Base-by-base conservation (phyloP, 1,140 invertebrate genomes). In the Tenebrio molitor region DNA sequence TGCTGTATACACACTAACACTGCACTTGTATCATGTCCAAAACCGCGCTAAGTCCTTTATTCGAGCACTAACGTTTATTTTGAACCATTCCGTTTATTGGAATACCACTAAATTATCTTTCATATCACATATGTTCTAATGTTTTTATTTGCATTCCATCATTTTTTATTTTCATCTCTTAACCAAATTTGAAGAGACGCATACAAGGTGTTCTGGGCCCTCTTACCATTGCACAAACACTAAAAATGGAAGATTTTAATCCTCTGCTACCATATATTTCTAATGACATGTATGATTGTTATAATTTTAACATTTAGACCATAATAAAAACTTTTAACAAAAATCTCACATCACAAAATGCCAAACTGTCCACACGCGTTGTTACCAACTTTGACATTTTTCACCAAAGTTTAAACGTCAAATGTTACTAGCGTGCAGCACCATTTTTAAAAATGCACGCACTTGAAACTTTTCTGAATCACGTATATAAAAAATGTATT, bases 291-390 rank as follows among this genome's bases (percentile, higher is more conserved):
- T 74, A 78, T 76, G 69, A 71, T 77, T 77, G 66, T 72, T 76
- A 42, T 72, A 76, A 78, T 74, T 77, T 79, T 77, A 73, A 72
- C 65, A 74, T 73, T 67, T 78, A 77, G 63, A 76, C 74, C 75
- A 80, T 80, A 81, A 80, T 81, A 81, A 81, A 78, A 81, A 80
- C 76, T 80, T 79, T 80, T 81, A 79, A 74, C 76, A 79, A 82
- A 80, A 81, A 80, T 78, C 80, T 81, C 80, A 81, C 80, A 82
- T 81, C 80, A 83, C 81, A 82, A 81, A 83, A 83, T 83, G 81
- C 82, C 82, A 83, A 83, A 83, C 79, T 82, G 81, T 80, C 80
- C 79, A 80, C 78, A 81, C 78, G 78, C 82, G 80, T 81, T 83
- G 77, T 79, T 83, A 81, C 82, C 82, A 83, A 83, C 82, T 69